These are phyloP conservation scores for Plodia interpunctella DNA, from an alignment of 1,140 invertebrate species.

Conservation along the genomic window DNA sequence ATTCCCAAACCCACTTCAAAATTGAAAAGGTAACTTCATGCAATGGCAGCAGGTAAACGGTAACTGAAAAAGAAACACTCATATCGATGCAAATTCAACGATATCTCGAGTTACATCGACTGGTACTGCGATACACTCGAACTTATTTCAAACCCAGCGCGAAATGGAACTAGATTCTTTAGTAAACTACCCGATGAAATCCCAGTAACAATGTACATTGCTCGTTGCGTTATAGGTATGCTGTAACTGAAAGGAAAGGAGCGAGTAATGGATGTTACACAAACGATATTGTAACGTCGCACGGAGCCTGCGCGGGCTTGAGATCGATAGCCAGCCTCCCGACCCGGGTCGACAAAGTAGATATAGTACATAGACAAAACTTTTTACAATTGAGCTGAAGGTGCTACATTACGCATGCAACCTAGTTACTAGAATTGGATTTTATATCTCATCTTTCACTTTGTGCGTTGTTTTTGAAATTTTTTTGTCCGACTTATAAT, in stretches of 20 bases:
- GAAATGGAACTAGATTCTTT: neutral
- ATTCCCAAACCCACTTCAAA: neutral
- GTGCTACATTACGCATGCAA: no score
- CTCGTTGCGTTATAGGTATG: neutral
- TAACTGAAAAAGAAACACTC: slow-evolving; percentile 4
- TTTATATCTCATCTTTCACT: no score
- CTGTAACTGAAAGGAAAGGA: neutral
- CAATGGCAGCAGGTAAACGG: neutral
- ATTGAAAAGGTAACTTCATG: neutral
- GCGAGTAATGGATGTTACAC: neutral
- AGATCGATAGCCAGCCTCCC: slow-evolving; percentile 3
- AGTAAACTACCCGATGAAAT: neutral
- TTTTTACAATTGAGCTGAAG: neutral
- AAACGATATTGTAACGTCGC: neutral
- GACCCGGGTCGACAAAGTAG: neutral
- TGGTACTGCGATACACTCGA: neutral
- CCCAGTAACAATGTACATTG: neutral
- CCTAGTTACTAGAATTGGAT: no score
- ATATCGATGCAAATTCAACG: neutral
- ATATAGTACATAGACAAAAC: neutral
- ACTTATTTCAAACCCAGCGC: neutral
- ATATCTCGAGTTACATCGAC: neutral
- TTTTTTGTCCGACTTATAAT: no score
- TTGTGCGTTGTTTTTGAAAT: no score
- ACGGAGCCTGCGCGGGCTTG: slow-evolving; percentile 1